A percentile compares a stretch with the other conserved stretches of the same genome.
Evolutionary conservation across 2,113 vertebrate species (phyloP).

Genomic region (Cebidichthys violaceus): DNA sequence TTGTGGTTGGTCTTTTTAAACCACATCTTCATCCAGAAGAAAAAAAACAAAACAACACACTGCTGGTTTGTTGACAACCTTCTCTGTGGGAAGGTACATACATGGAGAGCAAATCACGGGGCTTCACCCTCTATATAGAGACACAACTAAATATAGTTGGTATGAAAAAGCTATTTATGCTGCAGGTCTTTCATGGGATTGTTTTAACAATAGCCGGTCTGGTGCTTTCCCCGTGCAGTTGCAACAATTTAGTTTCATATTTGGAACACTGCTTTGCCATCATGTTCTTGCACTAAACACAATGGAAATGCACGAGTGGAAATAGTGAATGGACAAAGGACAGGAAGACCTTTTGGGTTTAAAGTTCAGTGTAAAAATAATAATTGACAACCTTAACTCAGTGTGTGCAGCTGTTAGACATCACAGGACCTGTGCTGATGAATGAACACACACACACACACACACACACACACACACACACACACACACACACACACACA

Average conservation of each 20-base stretch:
- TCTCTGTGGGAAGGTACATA: constrained; percentile 53
- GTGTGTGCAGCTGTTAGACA: constrained; percentile 55
- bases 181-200: constrained; percentile 7
- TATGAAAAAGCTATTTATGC: constrained; percentile 34
- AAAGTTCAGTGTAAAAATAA: neutral
- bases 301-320: neutral
- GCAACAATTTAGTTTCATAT: neutral
- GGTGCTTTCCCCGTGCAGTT: constrained; percentile 20
- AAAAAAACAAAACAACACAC: no score
- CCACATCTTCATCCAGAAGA: constrained; percentile 63
- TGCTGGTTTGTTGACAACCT: constrained; percentile 68
- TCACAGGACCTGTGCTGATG: constrained; percentile 42
- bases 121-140: constrained; percentile 58
- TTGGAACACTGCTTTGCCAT: neutral
- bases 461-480: constrained; percentile 12
- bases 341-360: neutral
- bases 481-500: neutral
- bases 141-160: constrained; percentile 46
- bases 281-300: neutral
- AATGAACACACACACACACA: neutral
- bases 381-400: constrained; percentile 12
- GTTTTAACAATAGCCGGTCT: constrained; percentile 38
- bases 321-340: constrained; percentile 11
- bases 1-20: constrained; percentile 59
- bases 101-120: constrained; percentile 50